phyloP scores from a whole-genome alignment of 2,113 vertebrate genomes.

The Haemorhous mexicanus region DNA sequence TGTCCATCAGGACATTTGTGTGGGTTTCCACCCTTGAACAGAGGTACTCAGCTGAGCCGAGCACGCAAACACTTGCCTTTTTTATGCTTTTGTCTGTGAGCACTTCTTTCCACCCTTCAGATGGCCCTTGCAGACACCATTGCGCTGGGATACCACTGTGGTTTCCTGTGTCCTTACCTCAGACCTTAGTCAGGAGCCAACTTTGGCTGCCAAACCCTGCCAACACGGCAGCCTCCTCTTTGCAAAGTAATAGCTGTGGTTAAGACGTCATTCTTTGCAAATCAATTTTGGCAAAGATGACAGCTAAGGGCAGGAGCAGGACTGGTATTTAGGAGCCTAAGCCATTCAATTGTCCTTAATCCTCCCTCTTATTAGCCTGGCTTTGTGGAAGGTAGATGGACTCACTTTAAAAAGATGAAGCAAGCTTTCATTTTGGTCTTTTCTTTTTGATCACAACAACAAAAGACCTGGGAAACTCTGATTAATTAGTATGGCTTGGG shows the following conservation, averaged over 20 bases:
- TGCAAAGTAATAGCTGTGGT: slow-evolving; percentile 57
- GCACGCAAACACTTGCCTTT: not conserved
- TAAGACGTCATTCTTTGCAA: slow-evolving; percentile 65
- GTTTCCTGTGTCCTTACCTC: slow-evolving; percentile 57
- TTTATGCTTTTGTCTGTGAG: slow-evolving; percentile 1
- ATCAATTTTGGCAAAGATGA: slow-evolving; percentile 63
- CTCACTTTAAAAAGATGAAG: slow-evolving; percentile 62
- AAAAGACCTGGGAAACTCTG: slow-evolving; percentile 71
- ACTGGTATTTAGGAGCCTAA: slow-evolving; percentile 39
- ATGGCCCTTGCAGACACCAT: not conserved
- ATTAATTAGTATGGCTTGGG: slow-evolving; percentile 71
- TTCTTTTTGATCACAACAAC: slow-evolving; percentile 37
- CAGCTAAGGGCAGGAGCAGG: slow-evolving; percentile 49
- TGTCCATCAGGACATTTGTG: not conserved
- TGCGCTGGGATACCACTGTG: slow-evolving; percentile 9
- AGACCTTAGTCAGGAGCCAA: slow-evolving; percentile 51
- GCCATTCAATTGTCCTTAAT: slow-evolving; percentile 71
- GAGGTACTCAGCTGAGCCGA: not conserved
- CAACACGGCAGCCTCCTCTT: slow-evolving; percentile 26
- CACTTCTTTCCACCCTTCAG: not conserved
- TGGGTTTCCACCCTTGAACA: slow-evolving; percentile 8
- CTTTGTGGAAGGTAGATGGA: slow-evolving; percentile 57
- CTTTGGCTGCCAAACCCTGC: slow-evolving; percentile 53
- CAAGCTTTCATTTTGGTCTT: slow-evolving; percentile 4
- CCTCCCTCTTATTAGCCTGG: slow-evolving; percentile 52